Conservation (phyloP, 1,140 invertebrate genomes). For the Pogonomyrmex californicus region DNA sequence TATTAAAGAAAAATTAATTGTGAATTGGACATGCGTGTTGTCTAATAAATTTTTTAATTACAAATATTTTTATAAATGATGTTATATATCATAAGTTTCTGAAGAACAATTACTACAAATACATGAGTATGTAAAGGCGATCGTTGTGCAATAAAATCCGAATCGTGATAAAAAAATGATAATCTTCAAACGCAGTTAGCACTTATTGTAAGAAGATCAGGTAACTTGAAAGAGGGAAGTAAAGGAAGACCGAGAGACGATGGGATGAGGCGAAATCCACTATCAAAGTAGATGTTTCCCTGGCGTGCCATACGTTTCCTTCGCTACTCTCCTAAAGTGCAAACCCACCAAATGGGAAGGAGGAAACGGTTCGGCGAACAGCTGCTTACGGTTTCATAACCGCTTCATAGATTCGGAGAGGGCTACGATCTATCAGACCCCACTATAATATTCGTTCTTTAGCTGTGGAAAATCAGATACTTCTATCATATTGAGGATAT, state of each 20-base stretch:
- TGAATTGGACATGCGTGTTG: not conserved
- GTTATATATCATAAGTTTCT: not conserved
- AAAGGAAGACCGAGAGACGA: conserved; percentile 38
- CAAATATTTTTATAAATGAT: not conserved
- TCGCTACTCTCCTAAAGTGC: conserved; percentile 71
- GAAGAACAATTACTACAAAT: not conserved
- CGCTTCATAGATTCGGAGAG: conserved; percentile 69
- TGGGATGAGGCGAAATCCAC: conserved; percentile 72
- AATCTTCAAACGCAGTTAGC: conserved; percentile 57
- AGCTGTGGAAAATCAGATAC: conserved; percentile 45
- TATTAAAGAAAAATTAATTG: not conserved
- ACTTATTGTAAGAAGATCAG: conserved; percentile 64
- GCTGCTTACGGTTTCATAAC: conserved; percentile 73
- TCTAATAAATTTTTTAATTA: not conserved
- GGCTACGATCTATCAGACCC: conserved; percentile 41
- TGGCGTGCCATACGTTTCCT: conserved; percentile 78
- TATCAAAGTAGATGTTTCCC: conserved; percentile 78
- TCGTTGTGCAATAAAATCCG: not conserved
- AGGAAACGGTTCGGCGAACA: conserved; percentile 59
- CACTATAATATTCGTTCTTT: conserved; percentile 44
- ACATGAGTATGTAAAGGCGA: not conserved
- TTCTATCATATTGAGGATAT: not conserved
- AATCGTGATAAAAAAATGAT: conserved; percentile 28
- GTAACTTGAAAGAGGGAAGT: conserved; percentile 21
- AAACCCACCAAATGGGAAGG: conserved; percentile 62